phyloP scores from a whole-genome alignment of 2,113 vertebrate genomes.

The Pelodiscus sinensis region DNA sequence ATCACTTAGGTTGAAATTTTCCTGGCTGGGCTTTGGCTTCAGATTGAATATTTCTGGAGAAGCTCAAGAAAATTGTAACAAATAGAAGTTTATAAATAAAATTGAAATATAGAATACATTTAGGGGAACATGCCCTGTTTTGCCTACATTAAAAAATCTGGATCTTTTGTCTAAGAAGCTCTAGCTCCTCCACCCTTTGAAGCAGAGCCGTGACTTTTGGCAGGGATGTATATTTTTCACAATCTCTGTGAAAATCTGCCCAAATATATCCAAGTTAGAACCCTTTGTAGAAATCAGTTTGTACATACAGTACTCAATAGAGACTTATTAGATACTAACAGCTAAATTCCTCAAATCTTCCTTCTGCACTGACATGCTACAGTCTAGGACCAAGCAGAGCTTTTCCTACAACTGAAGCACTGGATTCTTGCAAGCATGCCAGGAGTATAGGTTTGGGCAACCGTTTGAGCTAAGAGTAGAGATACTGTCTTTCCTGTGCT shows the following conservation, averaged over 20 bases:
- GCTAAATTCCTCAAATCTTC: not conserved
- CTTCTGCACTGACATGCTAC: accelerated
- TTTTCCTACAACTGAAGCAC: not conserved
- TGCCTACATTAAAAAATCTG: not conserved
- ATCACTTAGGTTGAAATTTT: not conserved
- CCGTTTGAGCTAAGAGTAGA: not conserved
- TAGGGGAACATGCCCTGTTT: not conserved
- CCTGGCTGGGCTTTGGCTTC: not conserved
- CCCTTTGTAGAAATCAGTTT: accelerated
- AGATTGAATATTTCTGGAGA: not conserved
- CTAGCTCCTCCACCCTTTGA: not conserved
- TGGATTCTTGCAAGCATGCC: accelerated
- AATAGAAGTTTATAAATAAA: too few species aligned
- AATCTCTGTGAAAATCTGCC: not conserved
- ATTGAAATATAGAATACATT: not conserved
- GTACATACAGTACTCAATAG: accelerated
- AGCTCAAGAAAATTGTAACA: not conserved
- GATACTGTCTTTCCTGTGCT: not conserved
- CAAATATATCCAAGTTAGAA: not conserved
- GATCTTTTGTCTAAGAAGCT: not conserved
- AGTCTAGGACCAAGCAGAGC: accelerated
- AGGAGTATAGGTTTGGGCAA: not conserved
- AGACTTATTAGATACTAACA: not conserved
- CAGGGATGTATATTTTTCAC: not conserved
- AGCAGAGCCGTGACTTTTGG: not conserved